These are phyloP conservation scores for Thalassoma bifasciatum DNA, from an alignment of 2,113 vertebrate genomes.

Conservation along the genomic window DNA sequence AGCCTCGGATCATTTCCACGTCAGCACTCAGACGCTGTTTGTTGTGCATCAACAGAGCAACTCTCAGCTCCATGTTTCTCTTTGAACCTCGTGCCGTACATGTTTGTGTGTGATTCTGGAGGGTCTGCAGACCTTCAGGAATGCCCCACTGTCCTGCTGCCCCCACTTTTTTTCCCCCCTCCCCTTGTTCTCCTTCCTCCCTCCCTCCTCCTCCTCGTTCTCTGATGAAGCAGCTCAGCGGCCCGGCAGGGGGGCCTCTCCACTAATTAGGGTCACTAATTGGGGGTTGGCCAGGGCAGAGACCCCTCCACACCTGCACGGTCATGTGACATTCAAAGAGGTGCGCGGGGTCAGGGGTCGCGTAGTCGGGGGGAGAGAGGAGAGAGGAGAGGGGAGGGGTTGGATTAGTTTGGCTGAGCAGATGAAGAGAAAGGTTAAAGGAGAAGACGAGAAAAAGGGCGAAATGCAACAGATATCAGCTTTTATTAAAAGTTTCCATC, in stretches of 20 bases:
- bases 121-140: slow-evolving; percentile 64
- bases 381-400: neutral
- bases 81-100: slow-evolving; percentile 24
- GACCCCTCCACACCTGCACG: slow-evolving; percentile 86
- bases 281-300: slow-evolving; percentile 78
- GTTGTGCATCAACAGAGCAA: slow-evolving; percentile 53
- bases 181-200: slow-evolving; percentile 2
- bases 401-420: slow-evolving; percentile 63
- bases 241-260: slow-evolving; percentile 80
- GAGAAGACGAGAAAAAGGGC: slow-evolving; percentile 18
- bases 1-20: slow-evolving; percentile 50
- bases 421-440: slow-evolving; percentile 20
- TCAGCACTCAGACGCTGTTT: slow-evolving; percentile 54
- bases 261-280: slow-evolving; percentile 87
- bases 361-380: slow-evolving; percentile 18
- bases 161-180: slow-evolving; percentile 24
- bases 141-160: slow-evolving; percentile 68
- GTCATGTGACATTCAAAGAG: slow-evolving; percentile 85
- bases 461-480: slow-evolving; percentile 1
- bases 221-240: slow-evolving; percentile 76
- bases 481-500: too few relatives aligned
- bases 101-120: slow-evolving; percentile 60
- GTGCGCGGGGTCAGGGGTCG: slow-evolving; percentile 80
- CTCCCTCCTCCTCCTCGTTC: slow-evolving; percentile 22
- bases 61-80: slow-evolving; percentile 48